Percentiles rank a stretch among this genome's conserved stretches.
These are phyloP conservation scores for Zosterops pallidus DNA, from an alignment of 2,113 vertebrate genomes.

Conservation along the genomic window DNA sequence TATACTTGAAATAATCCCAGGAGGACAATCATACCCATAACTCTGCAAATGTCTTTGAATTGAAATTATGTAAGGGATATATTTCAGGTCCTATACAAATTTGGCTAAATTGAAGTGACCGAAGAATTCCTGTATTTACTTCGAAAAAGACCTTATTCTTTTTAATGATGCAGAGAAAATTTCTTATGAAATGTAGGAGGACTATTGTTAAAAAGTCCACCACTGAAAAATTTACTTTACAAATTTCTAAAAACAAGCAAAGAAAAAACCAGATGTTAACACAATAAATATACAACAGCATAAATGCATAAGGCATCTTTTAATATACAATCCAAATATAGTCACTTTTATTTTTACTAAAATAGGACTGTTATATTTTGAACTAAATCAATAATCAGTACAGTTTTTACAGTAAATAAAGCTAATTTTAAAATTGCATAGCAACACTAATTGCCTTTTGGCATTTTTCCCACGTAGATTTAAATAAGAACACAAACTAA, in stretches of 20 bases:
- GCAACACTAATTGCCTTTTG: slow-evolving; percentile 8
- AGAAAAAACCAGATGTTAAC: neutral
- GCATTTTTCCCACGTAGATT: neutral
- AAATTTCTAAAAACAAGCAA: neutral
- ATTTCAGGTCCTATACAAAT: neutral
- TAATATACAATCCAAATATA: neutral
- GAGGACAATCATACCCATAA: neutral
- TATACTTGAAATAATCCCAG: neutral
- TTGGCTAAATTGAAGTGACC: neutral
- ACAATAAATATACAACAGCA: neutral
- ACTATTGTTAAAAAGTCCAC: neutral
- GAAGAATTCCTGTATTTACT: neutral
- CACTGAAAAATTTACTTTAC: neutral
- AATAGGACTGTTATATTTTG: neutral
- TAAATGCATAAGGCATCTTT: neutral
- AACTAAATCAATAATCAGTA: slow-evolving; percentile 4
- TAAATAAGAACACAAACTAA: neutral
- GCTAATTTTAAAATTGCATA: slow-evolving; percentile 24
- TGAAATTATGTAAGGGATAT: neutral
- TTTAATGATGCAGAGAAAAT: neutral
- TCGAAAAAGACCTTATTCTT: neutral
- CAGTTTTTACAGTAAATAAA: slow-evolving; percentile 20
- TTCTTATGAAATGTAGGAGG: neutral
- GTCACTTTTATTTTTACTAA: neutral
- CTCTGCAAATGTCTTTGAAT: neutral